Evolutionary conservation across 1,140 invertebrate species (phyloP).

Genomic region (Meloidogyne hapla): DNA sequence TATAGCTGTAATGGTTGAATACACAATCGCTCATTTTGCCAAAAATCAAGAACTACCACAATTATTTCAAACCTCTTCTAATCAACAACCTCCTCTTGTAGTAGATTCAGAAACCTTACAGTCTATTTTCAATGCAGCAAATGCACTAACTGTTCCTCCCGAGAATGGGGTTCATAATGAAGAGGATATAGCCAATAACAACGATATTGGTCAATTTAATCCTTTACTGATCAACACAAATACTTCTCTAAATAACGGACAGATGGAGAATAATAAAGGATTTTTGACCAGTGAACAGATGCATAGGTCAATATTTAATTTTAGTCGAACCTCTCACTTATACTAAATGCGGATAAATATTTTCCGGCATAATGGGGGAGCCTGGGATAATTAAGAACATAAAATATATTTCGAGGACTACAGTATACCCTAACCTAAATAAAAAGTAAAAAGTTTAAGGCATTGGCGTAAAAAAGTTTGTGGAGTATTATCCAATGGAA

Average conservation of each 20-base stretch:
- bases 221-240: constrained; percentile 2
- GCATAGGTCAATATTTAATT: too few relatives aligned
- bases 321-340: too few relatives aligned
- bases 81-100: constrained; percentile 58
- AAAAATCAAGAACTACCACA: constrained; percentile 59
- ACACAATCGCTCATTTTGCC: constrained; percentile 60
- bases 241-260: background rate
- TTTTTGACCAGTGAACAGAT: constrained; percentile 6
- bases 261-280: background rate
- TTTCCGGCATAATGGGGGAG: too few relatives aligned
- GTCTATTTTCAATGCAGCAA: constrained; percentile 17
- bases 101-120: constrained; percentile 33
- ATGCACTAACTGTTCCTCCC: background rate
- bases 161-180: background rate
- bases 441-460: too few relatives aligned
- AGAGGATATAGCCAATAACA: background rate
- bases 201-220: constrained; percentile 4
- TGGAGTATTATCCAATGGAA: constrained; percentile 24
- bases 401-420: too few relatives aligned
- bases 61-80: constrained; percentile 41
- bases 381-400: too few relatives aligned
- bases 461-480: constrained; percentile 21
- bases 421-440: too few relatives aligned
- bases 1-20: constrained; percentile 60
- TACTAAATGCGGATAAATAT: too few relatives aligned